Conservation (phyloP, 2,113 vertebrate species). For the Ondatra zibethicus region DNA sequence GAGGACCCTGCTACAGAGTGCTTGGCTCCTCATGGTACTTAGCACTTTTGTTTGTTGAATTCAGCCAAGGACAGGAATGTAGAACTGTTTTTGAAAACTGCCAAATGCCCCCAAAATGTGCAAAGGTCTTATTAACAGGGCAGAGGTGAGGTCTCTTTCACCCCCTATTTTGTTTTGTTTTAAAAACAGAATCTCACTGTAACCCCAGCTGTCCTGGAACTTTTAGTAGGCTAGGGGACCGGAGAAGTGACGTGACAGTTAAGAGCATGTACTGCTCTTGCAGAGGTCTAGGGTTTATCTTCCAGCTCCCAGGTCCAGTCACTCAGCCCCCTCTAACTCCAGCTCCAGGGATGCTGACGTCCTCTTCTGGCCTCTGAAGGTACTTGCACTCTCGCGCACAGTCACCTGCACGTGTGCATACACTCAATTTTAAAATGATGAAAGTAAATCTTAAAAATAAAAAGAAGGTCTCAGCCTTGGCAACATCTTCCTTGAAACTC, state of each 20-base stretch:
- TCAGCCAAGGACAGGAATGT: not conserved
- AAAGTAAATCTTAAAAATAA: not conserved
- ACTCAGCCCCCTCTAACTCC: not conserved
- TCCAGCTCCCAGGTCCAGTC: not conserved
- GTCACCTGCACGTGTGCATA: not conserved
- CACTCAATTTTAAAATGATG: not conserved
- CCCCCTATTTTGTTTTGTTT: not conserved
- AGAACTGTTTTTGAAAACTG: not conserved
- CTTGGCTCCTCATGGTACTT: not conserved
- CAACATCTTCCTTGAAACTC: not conserved
- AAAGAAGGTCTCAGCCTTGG: not conserved
- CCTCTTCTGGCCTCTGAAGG: not conserved
- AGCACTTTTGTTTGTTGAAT: not conserved
- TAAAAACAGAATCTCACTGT: not conserved
- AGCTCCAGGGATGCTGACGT: not conserved
- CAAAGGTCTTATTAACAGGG: not conserved
- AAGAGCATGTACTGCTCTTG: not conserved
- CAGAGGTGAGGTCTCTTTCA: not conserved
- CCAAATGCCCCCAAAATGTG: not conserved
- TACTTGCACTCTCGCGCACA: not conserved
- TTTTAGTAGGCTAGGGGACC: not conserved
- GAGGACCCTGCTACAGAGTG: not conserved
- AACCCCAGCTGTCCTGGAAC: not conserved
- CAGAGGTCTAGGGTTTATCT: not conserved
- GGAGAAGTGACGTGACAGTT: not conserved